Evolutionary conservation across 2,797 vertebrate species (phyloP).

Genomic region (Hyperoplus lanceolatus): DNA sequence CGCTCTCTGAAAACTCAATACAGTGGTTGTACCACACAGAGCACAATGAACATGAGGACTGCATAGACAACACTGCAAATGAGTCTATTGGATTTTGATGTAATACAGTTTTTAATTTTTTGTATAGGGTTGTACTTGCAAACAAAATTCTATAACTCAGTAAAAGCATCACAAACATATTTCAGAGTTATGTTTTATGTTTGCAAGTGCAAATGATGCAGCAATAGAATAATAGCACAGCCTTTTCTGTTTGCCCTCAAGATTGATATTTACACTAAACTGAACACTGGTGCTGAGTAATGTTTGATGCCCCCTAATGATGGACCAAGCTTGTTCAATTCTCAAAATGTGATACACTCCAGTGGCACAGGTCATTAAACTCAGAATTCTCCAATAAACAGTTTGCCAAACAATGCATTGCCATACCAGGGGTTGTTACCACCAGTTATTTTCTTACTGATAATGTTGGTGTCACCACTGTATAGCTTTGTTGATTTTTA

Average conservation of each 20-base stretch:
- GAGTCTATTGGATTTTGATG: not conserved
- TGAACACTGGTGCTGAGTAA: slow-evolving; percentile 69
- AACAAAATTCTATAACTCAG: slow-evolving; percentile 18
- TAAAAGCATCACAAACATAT: slow-evolving; percentile 37
- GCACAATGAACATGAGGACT: not conserved
- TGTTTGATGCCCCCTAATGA: slow-evolving; percentile 56
- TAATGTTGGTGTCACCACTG: slow-evolving; percentile 23
- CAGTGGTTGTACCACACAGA: slow-evolving; percentile 3
- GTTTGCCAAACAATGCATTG: slow-evolving; percentile 35
- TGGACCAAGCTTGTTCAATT: slow-evolving; percentile 69
- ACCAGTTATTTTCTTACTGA: slow-evolving; percentile 21
- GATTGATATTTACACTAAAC: slow-evolving; percentile 63
- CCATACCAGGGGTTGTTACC: slow-evolving; percentile 14
- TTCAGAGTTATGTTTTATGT: slow-evolving; percentile 34
- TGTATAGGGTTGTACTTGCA: not conserved
- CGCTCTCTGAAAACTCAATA: slow-evolving; percentile 17
- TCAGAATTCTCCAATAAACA: slow-evolving; percentile 52
- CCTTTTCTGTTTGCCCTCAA: slow-evolving; percentile 35
- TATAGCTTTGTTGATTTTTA: slow-evolving; percentile 13
- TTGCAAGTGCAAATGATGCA: slow-evolving; percentile 55
- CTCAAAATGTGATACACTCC: slow-evolving; percentile 61
- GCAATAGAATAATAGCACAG: slow-evolving; percentile 37
- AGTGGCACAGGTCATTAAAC: slow-evolving; percentile 59
- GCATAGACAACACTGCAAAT: no score
- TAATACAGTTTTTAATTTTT: not conserved